A percentile compares a stretch with the other conserved stretches of the same genome.
Conservation (phyloP, 2,888 invertebrate genomes). For the Anoplius nigerrimus region DNA sequence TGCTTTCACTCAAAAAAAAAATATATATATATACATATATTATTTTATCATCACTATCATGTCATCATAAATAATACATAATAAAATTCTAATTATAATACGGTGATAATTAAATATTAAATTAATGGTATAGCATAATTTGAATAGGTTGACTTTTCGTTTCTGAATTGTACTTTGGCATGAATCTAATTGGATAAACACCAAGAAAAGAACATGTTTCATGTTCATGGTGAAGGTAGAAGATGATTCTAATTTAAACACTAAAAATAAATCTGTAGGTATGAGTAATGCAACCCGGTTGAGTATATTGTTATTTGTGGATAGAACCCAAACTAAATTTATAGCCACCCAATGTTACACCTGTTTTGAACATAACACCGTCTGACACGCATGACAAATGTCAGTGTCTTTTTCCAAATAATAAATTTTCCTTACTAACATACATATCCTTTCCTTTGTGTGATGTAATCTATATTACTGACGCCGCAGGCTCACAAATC, state of each 20-base stretch:
- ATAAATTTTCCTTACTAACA: background rate
- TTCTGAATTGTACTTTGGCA: background rate
- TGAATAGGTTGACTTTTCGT: background rate
- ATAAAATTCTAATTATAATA: background rate
- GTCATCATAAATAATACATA: background rate
- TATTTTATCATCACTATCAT: background rate
- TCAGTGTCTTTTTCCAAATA: background rate
- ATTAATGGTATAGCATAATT: background rate
- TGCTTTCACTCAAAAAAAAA: background rate
- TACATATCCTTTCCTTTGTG: no score
- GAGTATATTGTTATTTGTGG: conserved; percentile 42
- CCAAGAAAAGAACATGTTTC: no score
- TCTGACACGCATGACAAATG: conserved; percentile 4
- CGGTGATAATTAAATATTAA: background rate
- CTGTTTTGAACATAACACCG: conserved; percentile 5
- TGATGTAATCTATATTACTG: no score
- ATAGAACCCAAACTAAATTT: conserved; percentile 46
- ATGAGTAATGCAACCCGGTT: conserved; percentile 45
- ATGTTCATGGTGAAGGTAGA: background rate
- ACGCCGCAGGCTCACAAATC: no score
- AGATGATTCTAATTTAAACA: background rate
- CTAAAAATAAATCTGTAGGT: conserved; percentile 36
- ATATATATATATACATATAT: background rate
- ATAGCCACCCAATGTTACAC: conserved; percentile 29
- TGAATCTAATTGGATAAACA: conserved; percentile 1